Evolutionary conservation across 2,797 vertebrate genomes (phyloP).

Genomic region (Urophycis tenuis): DNA sequence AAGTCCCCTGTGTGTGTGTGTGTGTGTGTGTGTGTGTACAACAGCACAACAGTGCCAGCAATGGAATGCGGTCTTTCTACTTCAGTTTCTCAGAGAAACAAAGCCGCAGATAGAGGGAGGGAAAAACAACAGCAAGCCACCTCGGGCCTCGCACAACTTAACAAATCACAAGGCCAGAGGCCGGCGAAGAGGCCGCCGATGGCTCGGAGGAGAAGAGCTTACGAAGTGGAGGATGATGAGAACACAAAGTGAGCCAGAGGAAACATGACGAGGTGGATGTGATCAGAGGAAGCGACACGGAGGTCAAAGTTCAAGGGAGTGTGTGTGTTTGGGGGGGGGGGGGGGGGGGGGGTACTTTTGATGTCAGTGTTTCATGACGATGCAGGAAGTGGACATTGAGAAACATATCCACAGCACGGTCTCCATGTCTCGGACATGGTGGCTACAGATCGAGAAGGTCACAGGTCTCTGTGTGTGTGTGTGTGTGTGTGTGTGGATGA

Average conservation of each 20-base stretch:
- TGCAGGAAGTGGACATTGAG: background rate
- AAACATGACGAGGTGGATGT: background rate
- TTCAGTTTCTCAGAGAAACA: slow-evolving; percentile 34
- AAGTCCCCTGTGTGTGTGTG: background rate
- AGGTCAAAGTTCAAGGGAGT: background rate
- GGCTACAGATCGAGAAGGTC: background rate
- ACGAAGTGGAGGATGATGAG: background rate
- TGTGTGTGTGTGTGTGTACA: background rate
- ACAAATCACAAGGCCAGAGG: background rate
- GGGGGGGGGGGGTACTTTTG: background rate
- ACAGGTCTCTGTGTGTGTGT: too few species aligned
- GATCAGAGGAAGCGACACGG: background rate
- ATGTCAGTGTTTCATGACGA: background rate
- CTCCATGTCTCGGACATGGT: background rate
- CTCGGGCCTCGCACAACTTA: background rate
- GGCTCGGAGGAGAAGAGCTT: background rate
- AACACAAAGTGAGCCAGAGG: background rate
- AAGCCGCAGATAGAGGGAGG: slow-evolving; percentile 9
- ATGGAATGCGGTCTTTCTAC: slow-evolving; percentile 62
- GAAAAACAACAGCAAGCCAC: background rate
- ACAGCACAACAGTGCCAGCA: background rate
- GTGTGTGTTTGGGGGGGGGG: too few species aligned
- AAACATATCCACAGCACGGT: background rate
- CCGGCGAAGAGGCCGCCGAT: background rate
- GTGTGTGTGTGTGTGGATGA: background rate